phyloP scores from a whole-genome alignment of 2,797 vertebrate genomes.

The Crossoptilon crossoptilon region DNA sequence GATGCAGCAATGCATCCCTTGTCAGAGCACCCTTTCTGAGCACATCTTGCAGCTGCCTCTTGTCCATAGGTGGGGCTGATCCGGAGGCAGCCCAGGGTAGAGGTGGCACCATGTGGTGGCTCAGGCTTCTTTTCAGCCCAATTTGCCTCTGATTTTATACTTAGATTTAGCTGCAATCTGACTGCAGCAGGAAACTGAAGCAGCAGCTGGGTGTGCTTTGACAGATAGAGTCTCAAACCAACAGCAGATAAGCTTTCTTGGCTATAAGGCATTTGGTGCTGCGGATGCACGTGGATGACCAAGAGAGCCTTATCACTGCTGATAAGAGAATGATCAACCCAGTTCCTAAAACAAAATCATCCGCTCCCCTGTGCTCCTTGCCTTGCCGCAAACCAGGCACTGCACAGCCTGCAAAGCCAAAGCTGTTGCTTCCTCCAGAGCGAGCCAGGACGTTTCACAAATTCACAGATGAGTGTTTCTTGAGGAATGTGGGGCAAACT shows the following conservation, averaged over 20 bases:
- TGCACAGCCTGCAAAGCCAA: neutral
- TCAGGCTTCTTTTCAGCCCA: neutral
- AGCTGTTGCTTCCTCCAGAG: neutral
- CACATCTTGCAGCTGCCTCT: neutral
- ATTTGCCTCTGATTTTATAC: conserved; percentile 9
- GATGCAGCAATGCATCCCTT: neutral
- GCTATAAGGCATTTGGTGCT: neutral
- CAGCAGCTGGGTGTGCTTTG: neutral
- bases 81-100: neutral
- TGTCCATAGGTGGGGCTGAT: neutral
- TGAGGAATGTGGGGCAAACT: conserved; percentile 39
- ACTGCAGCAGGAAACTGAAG: neutral
- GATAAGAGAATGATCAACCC: neutral
- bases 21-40: neutral
- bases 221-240: neutral
- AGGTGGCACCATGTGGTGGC: neutral
- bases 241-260: neutral
- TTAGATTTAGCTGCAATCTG: conserved; percentile 10
- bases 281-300: neutral
- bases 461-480: conserved; percentile 29
- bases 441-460: neutral
- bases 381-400: neutral
- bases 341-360: neutral
- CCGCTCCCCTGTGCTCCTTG: neutral
- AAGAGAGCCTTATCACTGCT: neutral